phyloP scores from a whole-genome alignment of 35 echinoderm and acorn worm species.

The Diadema setosum region DNA sequence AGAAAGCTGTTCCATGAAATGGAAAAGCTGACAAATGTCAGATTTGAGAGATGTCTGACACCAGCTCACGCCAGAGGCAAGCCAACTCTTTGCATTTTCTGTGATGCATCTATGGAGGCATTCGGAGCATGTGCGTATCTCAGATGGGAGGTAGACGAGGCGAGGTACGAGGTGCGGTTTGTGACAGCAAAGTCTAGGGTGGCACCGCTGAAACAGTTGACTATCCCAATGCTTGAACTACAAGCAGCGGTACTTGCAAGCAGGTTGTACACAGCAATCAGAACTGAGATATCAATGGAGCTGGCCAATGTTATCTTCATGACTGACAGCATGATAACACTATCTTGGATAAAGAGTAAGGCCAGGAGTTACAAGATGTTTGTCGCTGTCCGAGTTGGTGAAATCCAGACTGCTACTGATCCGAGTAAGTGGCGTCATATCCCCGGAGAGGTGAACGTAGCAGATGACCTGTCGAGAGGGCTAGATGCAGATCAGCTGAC shows the following conservation, averaged over 20 bases:
- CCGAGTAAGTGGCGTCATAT: conserved; percentile 4
- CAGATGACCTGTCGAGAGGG: conserved; percentile 72
- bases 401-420: conserved; percentile 49
- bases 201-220: conserved; percentile 46
- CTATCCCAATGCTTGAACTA: conserved; percentile 29
- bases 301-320: conserved; percentile 28
- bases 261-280: conserved; percentile 13
- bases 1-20: too few species aligned
- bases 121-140: too few species aligned
- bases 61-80: too few species aligned
- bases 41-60: too few species aligned
- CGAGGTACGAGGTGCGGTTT: too few species aligned
- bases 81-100: too few species aligned
- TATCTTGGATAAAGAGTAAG: conserved; percentile 39
- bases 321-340: conserved; percentile 43
- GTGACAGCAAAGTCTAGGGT: conserved; percentile 65
- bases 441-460: conserved; percentile 59
- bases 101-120: too few species aligned
- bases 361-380: conserved; percentile 64
- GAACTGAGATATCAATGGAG: not conserved
- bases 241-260: conserved; percentile 34
- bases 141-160: too few species aligned
- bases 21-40: too few species aligned
- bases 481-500: not conserved
- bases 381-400: conserved; percentile 58